Percentiles rank a stretch among this genome's conserved stretches.
These are phyloP conservation scores for Melopsittacus undulatus DNA, from an alignment of 2,797 vertebrate species.

Conservation along the genomic window DNA sequence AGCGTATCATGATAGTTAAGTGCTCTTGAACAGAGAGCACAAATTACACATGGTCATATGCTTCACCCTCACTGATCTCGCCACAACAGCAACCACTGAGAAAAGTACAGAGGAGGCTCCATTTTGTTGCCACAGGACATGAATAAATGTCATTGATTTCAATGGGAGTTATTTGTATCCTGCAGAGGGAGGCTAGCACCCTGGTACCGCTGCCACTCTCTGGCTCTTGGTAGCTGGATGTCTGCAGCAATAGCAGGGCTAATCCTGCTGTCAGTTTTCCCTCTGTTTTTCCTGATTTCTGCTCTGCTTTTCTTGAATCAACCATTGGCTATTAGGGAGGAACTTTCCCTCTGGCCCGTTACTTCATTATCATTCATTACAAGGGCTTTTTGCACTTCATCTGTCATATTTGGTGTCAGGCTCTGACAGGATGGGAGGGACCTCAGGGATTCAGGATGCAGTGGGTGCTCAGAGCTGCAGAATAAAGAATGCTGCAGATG, in stretches of 20 bases:
- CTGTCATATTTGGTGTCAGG: neutral
- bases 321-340: neutral
- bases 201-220: neutral
- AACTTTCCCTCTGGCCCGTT: slow-evolving; percentile 20
- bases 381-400: neutral
- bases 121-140: neutral
- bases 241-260: neutral
- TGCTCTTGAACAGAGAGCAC: neutral
- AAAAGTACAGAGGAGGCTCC: neutral
- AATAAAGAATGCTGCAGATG: neutral
- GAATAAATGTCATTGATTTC: slow-evolving; percentile 16
- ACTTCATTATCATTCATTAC: neutral
- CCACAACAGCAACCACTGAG: neutral
- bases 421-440: neutral
- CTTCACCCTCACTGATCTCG: neutral
- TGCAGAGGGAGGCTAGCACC: neutral
- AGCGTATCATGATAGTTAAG: neutral
- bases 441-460: neutral
- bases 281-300: neutral
- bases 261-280: neutral
- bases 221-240: neutral
- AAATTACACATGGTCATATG: neutral
- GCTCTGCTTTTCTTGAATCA: slow-evolving; percentile 20
- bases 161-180: neutral
- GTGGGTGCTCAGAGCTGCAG: neutral